A percentile compares a stretch with the other conserved stretches of the same genome.
Conservation (phyloP, 1,140 invertebrate species). For the Tetramorium parvispinum region DNA sequence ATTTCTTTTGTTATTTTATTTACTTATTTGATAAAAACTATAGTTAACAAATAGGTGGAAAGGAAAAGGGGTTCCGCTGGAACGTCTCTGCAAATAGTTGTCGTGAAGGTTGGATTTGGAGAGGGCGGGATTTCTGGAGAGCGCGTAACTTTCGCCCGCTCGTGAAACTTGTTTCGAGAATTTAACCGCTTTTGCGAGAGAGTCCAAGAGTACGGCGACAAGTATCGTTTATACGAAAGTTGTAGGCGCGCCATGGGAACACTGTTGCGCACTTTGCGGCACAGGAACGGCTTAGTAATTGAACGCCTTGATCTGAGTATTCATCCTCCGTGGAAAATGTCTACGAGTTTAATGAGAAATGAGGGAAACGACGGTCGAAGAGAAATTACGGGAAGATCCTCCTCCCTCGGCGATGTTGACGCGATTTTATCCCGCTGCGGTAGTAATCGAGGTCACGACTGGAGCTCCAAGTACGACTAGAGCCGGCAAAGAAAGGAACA, state of each 20-base stretch:
- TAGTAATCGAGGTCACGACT: conserved; percentile 43
- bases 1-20: background rate
- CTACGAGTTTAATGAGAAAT: conserved; percentile 69
- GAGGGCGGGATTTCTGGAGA: conserved; percentile 31
- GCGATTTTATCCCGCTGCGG: conserved; percentile 15
- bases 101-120: conserved; percentile 18
- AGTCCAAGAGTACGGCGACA: conserved; percentile 34
- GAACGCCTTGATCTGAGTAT: conserved; percentile 53
- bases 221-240: conserved; percentile 54
- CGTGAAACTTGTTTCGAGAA: conserved; percentile 45
- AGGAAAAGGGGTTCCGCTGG: background rate
- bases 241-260: background rate
- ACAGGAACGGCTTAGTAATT: conserved; percentile 32
- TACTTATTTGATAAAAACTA: background rate
- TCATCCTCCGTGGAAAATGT: conserved; percentile 58
- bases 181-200: conserved; percentile 52
- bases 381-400: conserved; percentile 18
- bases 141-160: conserved; percentile 38
- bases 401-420: background rate
- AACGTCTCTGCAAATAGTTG: conserved; percentile 31
- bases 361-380: conserved; percentile 17
- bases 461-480: background rate
- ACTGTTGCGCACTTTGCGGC: conserved; percentile 54
- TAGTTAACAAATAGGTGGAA: no score
- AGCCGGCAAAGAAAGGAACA: background rate